phyloP scores from a whole-genome alignment of 2,797 vertebrate species.

The Semaprochilodus insignis region DNA sequence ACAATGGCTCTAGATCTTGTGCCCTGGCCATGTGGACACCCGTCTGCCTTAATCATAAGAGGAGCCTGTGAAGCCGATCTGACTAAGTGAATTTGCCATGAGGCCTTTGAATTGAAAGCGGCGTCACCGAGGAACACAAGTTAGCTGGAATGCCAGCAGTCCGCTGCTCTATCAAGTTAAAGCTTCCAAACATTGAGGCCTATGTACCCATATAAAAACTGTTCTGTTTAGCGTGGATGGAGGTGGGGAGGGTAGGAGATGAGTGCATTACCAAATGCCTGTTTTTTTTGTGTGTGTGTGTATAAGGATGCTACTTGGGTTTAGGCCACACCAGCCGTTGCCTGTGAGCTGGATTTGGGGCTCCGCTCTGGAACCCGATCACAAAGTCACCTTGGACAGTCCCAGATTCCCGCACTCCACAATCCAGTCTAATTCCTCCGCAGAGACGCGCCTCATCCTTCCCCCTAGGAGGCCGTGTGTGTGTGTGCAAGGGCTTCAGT shows the following conservation, averaged over 20 bases:
- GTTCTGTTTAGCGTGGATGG: slow-evolving; percentile 36
- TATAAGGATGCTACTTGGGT: slow-evolving; percentile 25
- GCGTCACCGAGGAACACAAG: slow-evolving; percentile 32
- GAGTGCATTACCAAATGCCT: slow-evolving; percentile 19
- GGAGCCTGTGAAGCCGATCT: slow-evolving; percentile 50
- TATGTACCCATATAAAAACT: slow-evolving; percentile 52
- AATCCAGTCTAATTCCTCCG: slow-evolving; percentile 61
- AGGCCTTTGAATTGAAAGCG: slow-evolving; percentile 42
- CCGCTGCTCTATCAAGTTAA: slow-evolving; percentile 45
- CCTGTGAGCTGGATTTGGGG: slow-evolving; percentile 79
- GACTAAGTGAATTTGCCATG: slow-evolving; percentile 60
- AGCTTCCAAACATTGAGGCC: slow-evolving; percentile 24
- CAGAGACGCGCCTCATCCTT: slow-evolving; percentile 49
- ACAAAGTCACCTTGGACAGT: slow-evolving; percentile 84
- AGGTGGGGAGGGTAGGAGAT: slow-evolving; percentile 10
- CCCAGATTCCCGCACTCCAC: slow-evolving; percentile 64
- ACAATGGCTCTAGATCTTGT: slow-evolving; percentile 43
- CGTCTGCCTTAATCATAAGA: slow-evolving; percentile 51
- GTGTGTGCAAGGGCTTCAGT: slow-evolving; percentile 26
- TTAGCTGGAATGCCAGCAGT: slow-evolving; percentile 41
- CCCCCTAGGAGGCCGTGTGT: slow-evolving; percentile 24
- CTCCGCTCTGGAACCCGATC: slow-evolving; percentile 80
- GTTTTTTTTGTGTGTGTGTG: slow-evolving; percentile 5
- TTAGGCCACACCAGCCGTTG: slow-evolving; percentile 57
- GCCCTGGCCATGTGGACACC: slow-evolving; percentile 27